Evolutionary conservation across 2,797 vertebrate species (phyloP).

Genomic region (Martes flavigula): DNA sequence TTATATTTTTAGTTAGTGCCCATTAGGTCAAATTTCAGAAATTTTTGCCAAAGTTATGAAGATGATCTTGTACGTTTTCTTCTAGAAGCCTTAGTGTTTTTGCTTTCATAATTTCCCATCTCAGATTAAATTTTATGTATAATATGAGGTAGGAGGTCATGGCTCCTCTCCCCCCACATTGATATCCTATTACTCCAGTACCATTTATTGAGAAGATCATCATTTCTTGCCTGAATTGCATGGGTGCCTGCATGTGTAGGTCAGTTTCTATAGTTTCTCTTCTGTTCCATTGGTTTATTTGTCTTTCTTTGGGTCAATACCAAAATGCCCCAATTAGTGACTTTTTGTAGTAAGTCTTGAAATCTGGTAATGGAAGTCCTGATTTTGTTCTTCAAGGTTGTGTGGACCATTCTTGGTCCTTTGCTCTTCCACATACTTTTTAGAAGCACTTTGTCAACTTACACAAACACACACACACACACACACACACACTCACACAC

Average conservation of each 20-base stretch:
- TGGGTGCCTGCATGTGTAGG: too few relatives aligned
- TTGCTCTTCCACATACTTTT: neutral
- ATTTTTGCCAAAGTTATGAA: neutral
- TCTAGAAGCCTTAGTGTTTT: neutral
- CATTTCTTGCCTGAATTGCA: neutral
- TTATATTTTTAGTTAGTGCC: neutral
- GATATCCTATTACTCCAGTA: neutral
- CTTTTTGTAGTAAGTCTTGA: neutral
- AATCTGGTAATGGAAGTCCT: neutral
- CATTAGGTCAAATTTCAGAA: neutral
- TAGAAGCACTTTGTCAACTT: neutral
- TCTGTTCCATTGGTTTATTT: neutral
- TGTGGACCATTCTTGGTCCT: neutral
- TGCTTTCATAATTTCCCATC: neutral
- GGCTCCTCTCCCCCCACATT: fast-evolving
- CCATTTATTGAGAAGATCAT: neutral
- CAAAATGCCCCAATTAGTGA: neutral
- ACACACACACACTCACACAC: too few relatives aligned
- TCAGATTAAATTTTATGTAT: neutral
- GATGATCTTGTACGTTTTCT: neutral
- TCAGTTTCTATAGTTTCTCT: too few relatives aligned
- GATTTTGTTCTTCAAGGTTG: neutral
- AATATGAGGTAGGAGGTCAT: neutral
- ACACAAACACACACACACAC: neutral
- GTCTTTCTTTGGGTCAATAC: neutral